Base-by-base conservation (phyloP, 2,797 vertebrate genomes). In the Coendou prehensilis region DNA sequence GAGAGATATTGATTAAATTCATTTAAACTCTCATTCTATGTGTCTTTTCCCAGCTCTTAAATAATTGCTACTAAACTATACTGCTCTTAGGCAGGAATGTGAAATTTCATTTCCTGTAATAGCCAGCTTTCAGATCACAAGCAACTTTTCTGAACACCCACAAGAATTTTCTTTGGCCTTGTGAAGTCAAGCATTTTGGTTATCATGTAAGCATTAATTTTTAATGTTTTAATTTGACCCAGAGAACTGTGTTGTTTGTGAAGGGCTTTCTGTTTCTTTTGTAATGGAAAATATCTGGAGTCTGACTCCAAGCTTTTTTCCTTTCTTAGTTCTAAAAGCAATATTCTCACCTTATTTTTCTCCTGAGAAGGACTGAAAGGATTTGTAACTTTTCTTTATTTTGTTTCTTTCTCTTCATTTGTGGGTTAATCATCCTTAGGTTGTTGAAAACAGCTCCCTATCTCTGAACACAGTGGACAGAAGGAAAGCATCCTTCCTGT, bases 81-180 rank as follows among this genome's bases (percentile, higher is more conserved):
- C 45, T 26, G 2, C 30, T 56, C 2, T 80, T 81, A 93, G 69
- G 73, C 75, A 93, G 76, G 76, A 86, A 93, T n/a, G 50, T 96
- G 87, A 92, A 96, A 94, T 93, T 96, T 96, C 73, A 93, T 87
- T 81, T 97, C 56, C 52, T 91, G 11, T 56, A 96, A 94, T 97
- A 96, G 45, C 41, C 80, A 97, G 69, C 88, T 96, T 7, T 94
- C 26, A 84, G 63, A 69, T 97, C 0, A 15, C 89, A 96, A 97
- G 57, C 23, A 97, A 96, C 33, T 87, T 87, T 50, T 91, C 63
- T 96, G 88, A 96, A 80, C 45, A 85, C 10, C 91, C 33, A 26
- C 41, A 82, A 71, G 41, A 80, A 50, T 96, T 97, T 96, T 95
- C 67, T 97, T 33, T 92, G 14, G 75, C 22, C 75, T 6, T 75